Base-by-base conservation (phyloP, 2,113 vertebrate species). In the Phylloscopus trochiloides region DNA sequence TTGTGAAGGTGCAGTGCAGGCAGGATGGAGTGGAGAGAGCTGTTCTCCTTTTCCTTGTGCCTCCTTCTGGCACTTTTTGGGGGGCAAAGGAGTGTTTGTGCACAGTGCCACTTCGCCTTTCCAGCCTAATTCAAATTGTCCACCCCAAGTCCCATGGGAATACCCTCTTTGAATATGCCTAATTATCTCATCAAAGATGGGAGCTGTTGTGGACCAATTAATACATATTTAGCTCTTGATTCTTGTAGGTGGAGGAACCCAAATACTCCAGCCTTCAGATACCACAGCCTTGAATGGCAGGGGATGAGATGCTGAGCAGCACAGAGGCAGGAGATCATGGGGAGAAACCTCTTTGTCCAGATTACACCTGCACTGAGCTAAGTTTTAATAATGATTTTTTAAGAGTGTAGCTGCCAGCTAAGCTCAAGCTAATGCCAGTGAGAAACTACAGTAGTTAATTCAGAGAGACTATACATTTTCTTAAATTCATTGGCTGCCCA, bases 371-470 rank as follows among this genome's bases (percentile, higher is more conserved):
- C 38, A 61, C 0, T 54, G 17, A 26, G 21, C 47, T 72, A 13
- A 48, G 6, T 68, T 88, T 90, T 52, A 67, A 61, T 47, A 9
- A 26, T 47, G 11, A 19, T 24, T 79, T 81, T 93, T 93, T 63
- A 24, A 57, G 59, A 81, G 14, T 9, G 25, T 24, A 32, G 36
- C 62, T 75, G 28, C 21, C 67, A 86, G 13, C 15, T 31, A 63
- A 90, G 28, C 24, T 65, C 51, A 68, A 54, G 14, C 1, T 76
- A 68, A 76, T 1, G 1, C 7, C 61, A 17, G 22, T 93, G 59
- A 82, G 72, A 90, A 90, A 77, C 74, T 92, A 22, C n/a, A 52
- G n/a, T 20, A 74, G 48, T 18, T 66, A 90, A 77, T 77, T 86
- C 36, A 58, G 71, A 28, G 43, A 48, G 19, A 63, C 51, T 32